Evolutionary conservation across 1,140 invertebrate species (phyloP), one percentile per base, ranked within the genome.

Genomic region (Dryas iulia): DNA sequence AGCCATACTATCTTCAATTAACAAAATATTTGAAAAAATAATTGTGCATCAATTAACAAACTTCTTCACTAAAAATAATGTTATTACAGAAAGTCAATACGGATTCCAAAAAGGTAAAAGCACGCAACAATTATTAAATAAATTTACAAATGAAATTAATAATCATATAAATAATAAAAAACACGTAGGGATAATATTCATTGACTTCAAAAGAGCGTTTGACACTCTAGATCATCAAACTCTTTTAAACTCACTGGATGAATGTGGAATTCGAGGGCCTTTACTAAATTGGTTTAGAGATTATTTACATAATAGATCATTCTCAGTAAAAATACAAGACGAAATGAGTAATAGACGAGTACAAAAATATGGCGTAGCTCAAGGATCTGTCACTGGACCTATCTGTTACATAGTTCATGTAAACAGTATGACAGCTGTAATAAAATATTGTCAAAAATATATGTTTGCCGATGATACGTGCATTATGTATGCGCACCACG

Each of bases 401-500:
- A 30, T 64, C 0, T 64, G 62, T 23, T 64, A 64, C 21, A 31
- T 64, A 12, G 18, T 57, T 21, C 62, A 64, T 28, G 52, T 64
- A 23, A 64, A 64, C 14, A 64, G 53, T 18, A 28, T 64, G 62
- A 33, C n/a, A 28, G 14, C 25, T n/a, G 28, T 57, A 24, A 56
- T 56, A 33, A 25, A 53, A 14, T 18, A 64, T 57, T 64, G 53
- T 25, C 26, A 30, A 57, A 33, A 52, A 35, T 64, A 56, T 53
- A 64, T 64, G 52, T 64, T 64, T 30, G 62, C 62, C 11, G 62
- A 64, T 53, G 62, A 64, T 61, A 60, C 59, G 6, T 59, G 57
- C 26, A 31, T 30, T 14, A 59, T 33, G 57, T 59, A 59, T 24
- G 53, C 53, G 54, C 54, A 28, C 21, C 23, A 26, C 54, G 23